Base-by-base conservation (phyloP, 2,113 vertebrate species). In the Lutjanus erythropterus region DNA sequence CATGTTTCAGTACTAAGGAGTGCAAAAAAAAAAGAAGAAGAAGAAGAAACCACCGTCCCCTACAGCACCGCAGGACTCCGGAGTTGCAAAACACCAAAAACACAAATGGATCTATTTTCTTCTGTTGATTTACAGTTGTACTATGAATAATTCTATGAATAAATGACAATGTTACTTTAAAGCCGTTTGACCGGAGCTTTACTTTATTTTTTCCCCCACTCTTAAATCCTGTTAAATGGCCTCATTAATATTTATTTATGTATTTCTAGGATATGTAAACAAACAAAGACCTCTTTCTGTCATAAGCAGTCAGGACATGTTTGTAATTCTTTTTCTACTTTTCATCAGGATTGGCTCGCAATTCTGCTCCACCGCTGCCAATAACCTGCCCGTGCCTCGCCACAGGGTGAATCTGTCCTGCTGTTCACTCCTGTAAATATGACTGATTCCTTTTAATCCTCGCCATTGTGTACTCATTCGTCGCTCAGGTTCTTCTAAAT, bases 391-490 rank as follows among this genome's bases (percentile, higher is more conserved):
- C 37, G 46, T 81, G 64, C 64, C 15, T 84, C 60, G n/a, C 78
- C 78, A 77, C 55, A 23, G 80, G 81, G 39, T 47, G 72, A 84
- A 71, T 89, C 37, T 64, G 31, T 81, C 79, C 82, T 64, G 81
- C 75, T 80, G 86, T 84, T 91, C 71, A 42, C 35, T 77, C 35
- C 49, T 83, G 73, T 90, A 83, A 83, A 88, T 76, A 75, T 88
- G 73, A 86, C 68, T 52, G 84, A 89, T 89, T 84, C 68, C 65
- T 78, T 86, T 77, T 76, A 83, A 90, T 85, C 78, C 59, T 27
- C 62, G 37, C 58, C 68, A 72, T 58, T 81, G 80, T 84, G 39
- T 56, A 11, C 39, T 70, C 70, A 46, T 72, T 74, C 31, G 23
- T 87, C 23, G 0, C 68, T 60, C 47, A 52, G 31, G 49, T 78